These are phyloP conservation scores for Drosophila kohkoa DNA, from an alignment of 1,140 invertebrate species.

Conservation along the genomic window DNA sequence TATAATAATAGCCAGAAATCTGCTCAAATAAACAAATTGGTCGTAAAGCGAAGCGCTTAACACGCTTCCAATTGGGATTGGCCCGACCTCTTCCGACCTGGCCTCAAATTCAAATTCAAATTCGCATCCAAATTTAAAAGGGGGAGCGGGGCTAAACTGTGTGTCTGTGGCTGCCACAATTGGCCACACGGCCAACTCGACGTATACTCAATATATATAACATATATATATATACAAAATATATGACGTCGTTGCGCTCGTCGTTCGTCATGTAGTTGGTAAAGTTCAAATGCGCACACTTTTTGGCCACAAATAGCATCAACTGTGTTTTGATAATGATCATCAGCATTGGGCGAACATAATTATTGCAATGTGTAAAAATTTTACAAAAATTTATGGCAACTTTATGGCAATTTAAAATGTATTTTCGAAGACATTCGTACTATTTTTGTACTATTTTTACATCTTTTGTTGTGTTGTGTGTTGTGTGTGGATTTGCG, in stretches of 20 bases:
- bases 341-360: not conserved
- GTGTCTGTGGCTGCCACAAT: not conserved
- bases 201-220: conserved; percentile 16
- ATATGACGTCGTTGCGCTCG: conserved; percentile 57
- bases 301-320: conserved; percentile 71
- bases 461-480: conserved; percentile 29
- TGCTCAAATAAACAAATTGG: conserved; percentile 72
- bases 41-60: conserved; percentile 58
- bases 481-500: conserved; percentile 1
- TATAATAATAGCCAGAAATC: conserved; percentile 64
- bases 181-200: conserved; percentile 25
- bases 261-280: conserved; percentile 29
- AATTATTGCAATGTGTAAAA: conserved; percentile 22
- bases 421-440: conserved; percentile 64
- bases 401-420: conserved; percentile 71
- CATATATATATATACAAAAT: too few species aligned
- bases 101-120: conserved; percentile 26
- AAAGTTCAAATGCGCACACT: conserved; percentile 78
- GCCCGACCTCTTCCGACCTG: conserved; percentile 18
- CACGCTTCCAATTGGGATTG: conserved; percentile 77
- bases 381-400: conserved; percentile 20
- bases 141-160: too few species aligned
- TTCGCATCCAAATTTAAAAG: too few species aligned
- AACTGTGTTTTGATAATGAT: conserved; percentile 10
- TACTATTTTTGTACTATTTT: conserved; percentile 53